Conservation (phyloP, 2,113 vertebrate genomes). For the Anseranas semipalmata region DNA sequence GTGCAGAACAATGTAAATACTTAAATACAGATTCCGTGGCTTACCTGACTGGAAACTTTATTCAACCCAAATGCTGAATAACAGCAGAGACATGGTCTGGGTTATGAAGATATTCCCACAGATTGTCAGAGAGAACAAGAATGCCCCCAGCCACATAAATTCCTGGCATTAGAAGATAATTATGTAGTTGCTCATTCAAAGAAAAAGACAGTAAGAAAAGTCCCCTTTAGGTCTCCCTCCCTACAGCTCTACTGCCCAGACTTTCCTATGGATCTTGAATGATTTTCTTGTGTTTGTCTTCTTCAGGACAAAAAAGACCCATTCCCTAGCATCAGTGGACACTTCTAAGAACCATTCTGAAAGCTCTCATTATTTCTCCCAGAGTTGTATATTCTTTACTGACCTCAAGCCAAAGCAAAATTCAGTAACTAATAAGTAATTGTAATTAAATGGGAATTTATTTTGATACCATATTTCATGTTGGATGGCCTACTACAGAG, state of each 20-base stretch:
- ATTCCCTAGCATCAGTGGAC: not conserved
- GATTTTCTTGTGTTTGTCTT: not conserved
- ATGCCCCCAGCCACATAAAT: not conserved
- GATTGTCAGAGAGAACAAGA: not conserved
- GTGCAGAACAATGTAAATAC: not conserved
- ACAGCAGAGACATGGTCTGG: not conserved
- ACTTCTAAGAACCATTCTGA: not conserved
- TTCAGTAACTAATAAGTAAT: not conserved
- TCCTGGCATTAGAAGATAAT: not conserved
- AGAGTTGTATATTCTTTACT: not conserved
- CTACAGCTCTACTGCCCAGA: not conserved
- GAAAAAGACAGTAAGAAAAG: not conserved
- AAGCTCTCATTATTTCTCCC: not conserved
- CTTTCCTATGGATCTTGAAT: not conserved
- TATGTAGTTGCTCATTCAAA: not conserved
- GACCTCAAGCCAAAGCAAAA: not conserved
- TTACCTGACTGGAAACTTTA: not conserved
- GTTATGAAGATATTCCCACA: not conserved
- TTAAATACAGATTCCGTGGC: not conserved
- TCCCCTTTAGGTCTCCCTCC: accelerated
- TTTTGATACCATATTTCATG: not conserved
- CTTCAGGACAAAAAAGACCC: not conserved
- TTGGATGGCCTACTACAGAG: not conserved
- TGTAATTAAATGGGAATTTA: not conserved
- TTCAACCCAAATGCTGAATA: not conserved